These are phyloP conservation scores for Stratiomys singularior DNA, from an alignment of 2,888 invertebrate species.

Conservation along the genomic window DNA sequence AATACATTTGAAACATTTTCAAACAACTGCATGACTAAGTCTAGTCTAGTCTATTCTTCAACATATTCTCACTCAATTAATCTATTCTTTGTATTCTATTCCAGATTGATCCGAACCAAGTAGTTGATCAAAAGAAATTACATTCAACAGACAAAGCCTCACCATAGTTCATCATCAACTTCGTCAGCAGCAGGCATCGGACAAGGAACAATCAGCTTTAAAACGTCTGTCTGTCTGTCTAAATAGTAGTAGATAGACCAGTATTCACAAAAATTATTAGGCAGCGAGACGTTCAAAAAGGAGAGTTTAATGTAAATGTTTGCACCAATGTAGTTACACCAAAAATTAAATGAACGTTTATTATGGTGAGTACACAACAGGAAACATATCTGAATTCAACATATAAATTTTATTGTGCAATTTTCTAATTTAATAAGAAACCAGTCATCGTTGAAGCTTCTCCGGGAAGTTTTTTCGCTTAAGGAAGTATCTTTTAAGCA, in stretches of 20 bases:
- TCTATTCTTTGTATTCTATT: constrained; percentile 14
- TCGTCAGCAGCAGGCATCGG: neutral
- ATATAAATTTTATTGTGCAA: constrained; percentile 13
- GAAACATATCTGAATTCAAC: too few species aligned
- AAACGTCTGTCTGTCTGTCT: neutral
- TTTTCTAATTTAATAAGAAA: constrained; percentile 31
- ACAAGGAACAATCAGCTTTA: neutral
- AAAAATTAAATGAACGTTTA: constrained; percentile 10
- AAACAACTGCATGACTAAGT: too few species aligned
- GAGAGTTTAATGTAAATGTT: constrained; percentile 36
- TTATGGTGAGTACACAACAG: constrained; percentile 15
- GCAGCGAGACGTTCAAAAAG: constrained; percentile 24
- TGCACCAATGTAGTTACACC: constrained; percentile 36
- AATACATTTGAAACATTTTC: too few species aligned
- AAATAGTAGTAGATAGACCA: neutral
- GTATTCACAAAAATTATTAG: constrained; percentile 6
- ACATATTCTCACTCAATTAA: neutral
- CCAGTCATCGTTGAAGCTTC: neutral
- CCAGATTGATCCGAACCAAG: constrained; percentile 14
- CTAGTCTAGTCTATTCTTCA: neutral
- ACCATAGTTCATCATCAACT: neutral
- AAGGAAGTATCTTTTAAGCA: neutral
- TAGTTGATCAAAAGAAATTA: constrained; percentile 34
- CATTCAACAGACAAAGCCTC: neutral
- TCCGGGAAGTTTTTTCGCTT: neutral